Evolutionary conservation across 1,140 invertebrate species (phyloP), one percentile per base, ranked within the genome.

Genomic region (Zaprionus gabonicus): DNA sequence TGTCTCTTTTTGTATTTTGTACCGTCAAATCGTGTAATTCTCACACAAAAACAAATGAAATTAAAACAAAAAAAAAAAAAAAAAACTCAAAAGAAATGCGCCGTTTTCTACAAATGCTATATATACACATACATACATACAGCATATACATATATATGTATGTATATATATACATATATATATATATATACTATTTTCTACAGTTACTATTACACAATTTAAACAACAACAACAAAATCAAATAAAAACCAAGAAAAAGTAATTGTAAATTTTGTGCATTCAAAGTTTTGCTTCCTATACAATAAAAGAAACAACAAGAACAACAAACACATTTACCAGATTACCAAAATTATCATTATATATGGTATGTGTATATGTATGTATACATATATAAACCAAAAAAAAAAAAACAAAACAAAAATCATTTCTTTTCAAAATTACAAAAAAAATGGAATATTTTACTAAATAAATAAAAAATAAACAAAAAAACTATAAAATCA

Each of bases 1-100:
- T 87, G 69, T 88, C 76, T 78, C 78, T 87, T 67, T 87, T 87
- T 87, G 84, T 84, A 87, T 87, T 87, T 88, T 87, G 84, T 87
- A 87, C 84, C 84, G 84, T 81, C 80, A 88, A 74, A 90, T 76
- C 84, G 84, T 84, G 85, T 88, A 84, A 80, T 87, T 91, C 83
- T 91, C 76, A 82, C 82, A 91, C 78, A 86, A 60, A 58, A 80
- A 34, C 31, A 34, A 34, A 34, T 34, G 9, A 34, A 34, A 34
- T 34, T 9, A 34, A 10, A 80, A 72, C 68, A 55, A 65, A 58
- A 41, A 73, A 36, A 55, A 64, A 76, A 28, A 6, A 63, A 66
- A 53, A 44, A 62, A 68, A 73, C 41, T 38, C 23, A 59, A 65
- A 41, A 67, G 28, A 65, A 78, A 69, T 75, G 66, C 72, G 68